Evolutionary conservation across 2,797 vertebrate species (phyloP).

Genomic region (Enteromius mattozi): DNA sequence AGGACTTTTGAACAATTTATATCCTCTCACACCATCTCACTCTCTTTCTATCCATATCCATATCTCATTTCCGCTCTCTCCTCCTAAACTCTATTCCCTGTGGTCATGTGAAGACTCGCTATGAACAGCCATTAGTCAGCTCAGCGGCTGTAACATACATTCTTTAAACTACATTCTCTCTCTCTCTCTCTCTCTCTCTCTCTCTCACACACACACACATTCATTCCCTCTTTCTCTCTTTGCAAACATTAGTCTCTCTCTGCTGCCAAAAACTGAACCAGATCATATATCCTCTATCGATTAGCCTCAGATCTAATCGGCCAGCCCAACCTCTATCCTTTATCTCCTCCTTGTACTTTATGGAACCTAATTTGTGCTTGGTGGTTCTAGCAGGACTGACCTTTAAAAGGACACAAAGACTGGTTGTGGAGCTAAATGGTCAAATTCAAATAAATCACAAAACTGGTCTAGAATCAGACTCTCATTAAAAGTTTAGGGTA

Average conservation of each 20-base stretch:
- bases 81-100: constrained; percentile 30
- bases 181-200: no score
- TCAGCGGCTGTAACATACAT: constrained; percentile 10
- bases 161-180: constrained; percentile 2
- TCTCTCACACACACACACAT: constrained; percentile 21
- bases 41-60: constrained; percentile 19
- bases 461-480: background rate
- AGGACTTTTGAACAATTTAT: constrained; percentile 26
- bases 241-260: constrained; percentile 36
- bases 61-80: constrained; percentile 33
- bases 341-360: constrained; percentile 35
- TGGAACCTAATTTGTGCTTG: constrained; percentile 37
- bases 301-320: constrained; percentile 35
- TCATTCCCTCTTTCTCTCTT: background rate
- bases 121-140: constrained; percentile 39
- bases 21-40: background rate
- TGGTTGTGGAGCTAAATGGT: background rate
- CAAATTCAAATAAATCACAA: background rate
- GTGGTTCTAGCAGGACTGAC: background rate
- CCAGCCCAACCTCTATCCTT: constrained; percentile 18
- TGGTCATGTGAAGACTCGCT: constrained; percentile 18
- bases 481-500: background rate
- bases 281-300: constrained; percentile 44
- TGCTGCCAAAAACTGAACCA: constrained; percentile 32
- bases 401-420: constrained; percentile 33